These are phyloP conservation scores for Rotaria sp. DNA, from an alignment of 2,888 invertebrate species.

Conservation along the genomic window DNA sequence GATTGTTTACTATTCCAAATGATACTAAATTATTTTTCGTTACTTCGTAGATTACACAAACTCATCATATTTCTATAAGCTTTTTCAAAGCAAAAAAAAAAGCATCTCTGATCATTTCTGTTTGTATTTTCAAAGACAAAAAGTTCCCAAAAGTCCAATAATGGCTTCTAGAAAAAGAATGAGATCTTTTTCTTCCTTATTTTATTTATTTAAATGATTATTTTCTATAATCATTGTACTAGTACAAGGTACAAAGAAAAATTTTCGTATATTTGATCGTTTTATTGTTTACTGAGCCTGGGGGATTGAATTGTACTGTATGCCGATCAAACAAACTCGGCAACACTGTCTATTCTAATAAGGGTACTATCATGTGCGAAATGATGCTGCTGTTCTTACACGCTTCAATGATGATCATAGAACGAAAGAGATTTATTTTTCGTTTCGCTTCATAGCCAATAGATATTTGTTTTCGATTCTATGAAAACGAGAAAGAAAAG, in stretches of 20 bases:
- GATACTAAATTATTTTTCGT: no score
- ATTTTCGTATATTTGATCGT: neutral
- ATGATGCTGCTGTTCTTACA: conserved; percentile 18
- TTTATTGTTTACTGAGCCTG: neutral
- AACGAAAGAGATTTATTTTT: neutral
- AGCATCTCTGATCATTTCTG: no score
- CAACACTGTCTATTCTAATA: neutral
- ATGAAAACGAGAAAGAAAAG: neutral
- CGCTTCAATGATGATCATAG: conserved; percentile 11
- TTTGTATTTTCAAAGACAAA: no score
- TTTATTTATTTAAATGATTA: neutral
- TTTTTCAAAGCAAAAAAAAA: no score
- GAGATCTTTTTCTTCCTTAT: neutral
- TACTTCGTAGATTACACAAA: no score
- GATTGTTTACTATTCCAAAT: no score
- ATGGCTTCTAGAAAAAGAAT: no score
- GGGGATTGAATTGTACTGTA: neutral
- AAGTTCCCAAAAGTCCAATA: no score
- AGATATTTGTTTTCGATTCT: neutral
- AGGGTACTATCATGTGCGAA: neutral
- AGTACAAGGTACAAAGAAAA: neutral
- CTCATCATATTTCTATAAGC: no score
- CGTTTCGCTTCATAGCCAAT: neutral
- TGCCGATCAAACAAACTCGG: conserved; percentile 16
- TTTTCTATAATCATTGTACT: neutral